Evolutionary conservation across 2,113 vertebrate genomes (phyloP).

Genomic region (Ranitomeya variabilis): DNA sequence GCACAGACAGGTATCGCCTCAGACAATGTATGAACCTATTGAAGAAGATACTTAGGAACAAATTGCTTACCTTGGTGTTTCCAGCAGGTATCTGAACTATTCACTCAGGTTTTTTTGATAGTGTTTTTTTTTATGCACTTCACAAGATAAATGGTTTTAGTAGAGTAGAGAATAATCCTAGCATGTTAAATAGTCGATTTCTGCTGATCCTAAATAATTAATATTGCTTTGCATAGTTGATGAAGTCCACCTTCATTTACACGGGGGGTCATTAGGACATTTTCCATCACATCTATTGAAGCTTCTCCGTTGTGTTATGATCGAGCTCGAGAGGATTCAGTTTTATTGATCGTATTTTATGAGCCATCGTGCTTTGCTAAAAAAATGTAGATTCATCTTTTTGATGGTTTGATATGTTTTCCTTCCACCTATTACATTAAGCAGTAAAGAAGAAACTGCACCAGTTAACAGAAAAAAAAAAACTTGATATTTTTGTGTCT

Average conservation of each 20-base stretch:
- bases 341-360: background rate
- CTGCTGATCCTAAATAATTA: conserved; percentile 44
- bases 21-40: conserved; percentile 51
- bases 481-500: conserved; percentile 44
- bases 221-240: conserved; percentile 51
- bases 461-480: background rate
- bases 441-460: conserved; percentile 26
- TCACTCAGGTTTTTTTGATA: conserved; percentile 70
- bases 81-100: conserved; percentile 62
- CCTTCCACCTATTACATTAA: conserved; percentile 8
- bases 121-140: conserved; percentile 40
- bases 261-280: conserved; percentile 11
- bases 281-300: conserved; percentile 30
- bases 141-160: conserved; percentile 21
- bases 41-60: conserved; percentile 56
- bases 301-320: background rate
- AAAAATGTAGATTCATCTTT: conserved; percentile 25
- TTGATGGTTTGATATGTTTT: conserved; percentile 28
- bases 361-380: background rate
- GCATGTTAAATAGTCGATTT: conserved; percentile 41
- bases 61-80: conserved; percentile 56
- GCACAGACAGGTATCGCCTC: conserved; percentile 53
- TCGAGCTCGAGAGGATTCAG: background rate
- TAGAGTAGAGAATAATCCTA: conserved; percentile 30
- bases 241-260: conserved; percentile 33